phyloP scores from a whole-genome alignment of 2,113 vertebrate species.

The Cercopithecus mona region DNA sequence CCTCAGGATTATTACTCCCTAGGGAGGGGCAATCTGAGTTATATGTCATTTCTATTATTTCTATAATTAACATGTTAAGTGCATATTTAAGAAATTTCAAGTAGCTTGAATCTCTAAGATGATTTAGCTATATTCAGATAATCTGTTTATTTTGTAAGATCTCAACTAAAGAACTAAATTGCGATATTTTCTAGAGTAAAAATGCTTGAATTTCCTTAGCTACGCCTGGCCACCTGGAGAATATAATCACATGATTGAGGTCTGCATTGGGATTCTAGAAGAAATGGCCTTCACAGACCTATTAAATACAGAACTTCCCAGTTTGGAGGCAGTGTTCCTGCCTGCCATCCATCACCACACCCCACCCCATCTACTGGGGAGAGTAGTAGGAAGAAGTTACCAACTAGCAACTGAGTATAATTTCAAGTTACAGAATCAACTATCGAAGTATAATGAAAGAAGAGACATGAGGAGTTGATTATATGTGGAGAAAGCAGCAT shows the following conservation, averaged over 20 bases:
- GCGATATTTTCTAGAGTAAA: neutral
- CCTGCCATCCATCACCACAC: neutral
- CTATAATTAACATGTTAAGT: neutral
- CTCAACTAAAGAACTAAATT: neutral
- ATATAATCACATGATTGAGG: neutral
- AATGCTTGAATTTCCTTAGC: neutral
- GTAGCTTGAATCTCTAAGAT: neutral
- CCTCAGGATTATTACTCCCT: neutral
- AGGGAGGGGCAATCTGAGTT: neutral
- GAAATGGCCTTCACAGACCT: neutral
- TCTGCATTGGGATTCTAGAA: neutral
- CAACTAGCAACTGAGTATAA: neutral
- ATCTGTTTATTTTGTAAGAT: neutral
- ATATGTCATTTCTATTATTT: neutral
- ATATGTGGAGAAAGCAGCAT: neutral
- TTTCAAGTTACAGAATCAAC: neutral
- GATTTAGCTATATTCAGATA: neutral
- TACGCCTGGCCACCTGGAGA: neutral
- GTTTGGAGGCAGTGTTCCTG: neutral
- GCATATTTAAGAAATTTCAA: conserved; percentile 35
- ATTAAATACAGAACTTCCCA: neutral
- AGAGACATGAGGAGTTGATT: neutral
- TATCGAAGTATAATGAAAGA: neutral
- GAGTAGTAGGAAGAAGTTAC: neutral
- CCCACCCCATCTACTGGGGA: neutral